phyloP scores from a whole-genome alignment of 1,140 invertebrate genomes.

The Apolygus lucorum region DNA sequence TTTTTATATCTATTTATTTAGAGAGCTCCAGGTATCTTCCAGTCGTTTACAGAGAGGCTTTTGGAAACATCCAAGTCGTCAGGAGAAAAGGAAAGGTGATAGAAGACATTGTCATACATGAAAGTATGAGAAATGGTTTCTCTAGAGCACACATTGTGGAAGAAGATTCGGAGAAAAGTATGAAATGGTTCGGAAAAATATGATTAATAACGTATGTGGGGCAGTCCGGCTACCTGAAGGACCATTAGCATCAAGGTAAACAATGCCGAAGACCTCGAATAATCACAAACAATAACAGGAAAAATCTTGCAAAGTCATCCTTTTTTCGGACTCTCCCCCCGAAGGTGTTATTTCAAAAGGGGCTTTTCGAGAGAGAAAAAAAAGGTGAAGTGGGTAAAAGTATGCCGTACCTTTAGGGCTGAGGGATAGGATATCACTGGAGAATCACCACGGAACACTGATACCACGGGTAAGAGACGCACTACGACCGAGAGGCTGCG shows the following conservation, averaged over 20 bases:
- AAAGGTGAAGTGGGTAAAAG: background rate
- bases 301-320: constrained; percentile 23
- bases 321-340: background rate
- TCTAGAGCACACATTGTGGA: background rate
- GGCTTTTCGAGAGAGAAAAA: background rate
- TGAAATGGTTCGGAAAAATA: constrained; percentile 19
- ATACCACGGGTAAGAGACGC: background rate
- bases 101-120: no score
- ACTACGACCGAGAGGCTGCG: constrained; percentile 19
- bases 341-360: background rate
- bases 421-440: background rate
- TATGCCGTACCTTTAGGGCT: no score
- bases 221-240: constrained; percentile 18
- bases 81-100: no score
- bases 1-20: no score
- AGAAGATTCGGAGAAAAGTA: background rate
- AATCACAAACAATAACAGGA: constrained; percentile 25
- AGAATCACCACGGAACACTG: constrained; percentile 6
- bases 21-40: no score
- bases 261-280: constrained; percentile 20
- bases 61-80: no score
- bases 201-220: constrained; percentile 19
- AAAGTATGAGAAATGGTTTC: constrained; percentile 20
- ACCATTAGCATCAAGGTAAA: constrained; percentile 26
- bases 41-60: no score